phyloP scores from a whole-genome alignment of 2,888 invertebrate species.

The Mythimna pallens region DNA sequence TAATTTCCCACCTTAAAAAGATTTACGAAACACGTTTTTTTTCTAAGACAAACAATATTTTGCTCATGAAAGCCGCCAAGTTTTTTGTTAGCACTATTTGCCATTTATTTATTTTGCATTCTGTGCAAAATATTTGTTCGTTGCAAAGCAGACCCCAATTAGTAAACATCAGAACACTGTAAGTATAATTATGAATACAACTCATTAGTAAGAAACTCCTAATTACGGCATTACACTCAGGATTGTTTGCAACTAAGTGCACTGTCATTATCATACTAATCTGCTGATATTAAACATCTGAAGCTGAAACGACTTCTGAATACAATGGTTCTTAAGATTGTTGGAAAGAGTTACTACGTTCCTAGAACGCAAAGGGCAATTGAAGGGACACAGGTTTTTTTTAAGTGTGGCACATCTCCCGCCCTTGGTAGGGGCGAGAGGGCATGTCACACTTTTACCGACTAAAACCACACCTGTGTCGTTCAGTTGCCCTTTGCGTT shows the following conservation, averaged over 20 bases:
- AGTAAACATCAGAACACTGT: constrained; percentile 11
- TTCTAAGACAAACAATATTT: no score
- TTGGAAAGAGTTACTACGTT: no score
- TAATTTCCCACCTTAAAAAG: no score
- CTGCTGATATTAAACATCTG: background rate
- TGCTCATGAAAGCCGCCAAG: no score
- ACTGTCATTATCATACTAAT: constrained; percentile 14
- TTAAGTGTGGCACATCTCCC: no score
- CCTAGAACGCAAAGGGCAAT: no score
- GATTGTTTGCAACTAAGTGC: constrained; percentile 11
- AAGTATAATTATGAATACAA: background rate
- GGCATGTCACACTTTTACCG: no score
- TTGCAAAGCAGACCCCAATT: background rate
- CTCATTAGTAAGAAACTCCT: background rate
- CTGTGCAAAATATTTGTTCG: background rate
- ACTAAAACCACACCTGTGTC: no score
- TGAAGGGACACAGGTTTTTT: background rate
- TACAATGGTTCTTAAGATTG: background rate
- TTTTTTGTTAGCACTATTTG: background rate
- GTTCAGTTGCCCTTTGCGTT: no score
- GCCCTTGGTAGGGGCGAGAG: no score
- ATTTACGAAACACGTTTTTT: no score
- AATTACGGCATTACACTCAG: constrained; percentile 2
- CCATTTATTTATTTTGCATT: background rate
- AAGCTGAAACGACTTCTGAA: constrained; percentile 4